phyloP scores from a whole-genome alignment of 2,797 vertebrate genomes.

The Pseudotriccus pelzelni region DNA sequence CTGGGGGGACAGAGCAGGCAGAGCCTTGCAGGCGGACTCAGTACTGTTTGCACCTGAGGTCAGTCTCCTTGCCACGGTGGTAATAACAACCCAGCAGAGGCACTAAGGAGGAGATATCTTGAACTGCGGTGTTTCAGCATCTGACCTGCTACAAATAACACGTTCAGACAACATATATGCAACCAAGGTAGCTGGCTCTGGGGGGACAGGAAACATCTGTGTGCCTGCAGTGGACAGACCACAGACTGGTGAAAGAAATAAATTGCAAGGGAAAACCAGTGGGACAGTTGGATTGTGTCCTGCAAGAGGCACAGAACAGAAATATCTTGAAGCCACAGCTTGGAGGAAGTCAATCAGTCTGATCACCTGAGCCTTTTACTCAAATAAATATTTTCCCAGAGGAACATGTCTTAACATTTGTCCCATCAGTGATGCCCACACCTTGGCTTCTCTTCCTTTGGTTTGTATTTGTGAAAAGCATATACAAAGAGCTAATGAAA shows the following conservation, averaged over 20 bases:
- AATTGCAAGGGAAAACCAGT: neutral
- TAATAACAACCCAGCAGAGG: neutral
- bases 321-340: neutral
- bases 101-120: neutral
- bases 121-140: fast-evolving
- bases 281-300: neutral
- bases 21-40: neutral
- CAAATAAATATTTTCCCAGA: neutral
- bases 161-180: neutral
- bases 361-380: neutral
- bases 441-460: neutral
- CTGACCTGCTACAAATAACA: neutral
- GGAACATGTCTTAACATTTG: neutral
- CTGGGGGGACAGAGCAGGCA: neutral
- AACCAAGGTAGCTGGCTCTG: neutral
- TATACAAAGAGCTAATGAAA: neutral
- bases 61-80: neutral
- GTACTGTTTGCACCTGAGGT: neutral
- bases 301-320: neutral
- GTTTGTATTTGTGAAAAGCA: neutral
- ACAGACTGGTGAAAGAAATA: neutral
- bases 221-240: neutral
- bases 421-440: neutral
- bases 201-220: neutral
- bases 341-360: neutral